phyloP scores from a whole-genome alignment of 2,797 vertebrate genomes.

The Antrozous pallidus region DNA sequence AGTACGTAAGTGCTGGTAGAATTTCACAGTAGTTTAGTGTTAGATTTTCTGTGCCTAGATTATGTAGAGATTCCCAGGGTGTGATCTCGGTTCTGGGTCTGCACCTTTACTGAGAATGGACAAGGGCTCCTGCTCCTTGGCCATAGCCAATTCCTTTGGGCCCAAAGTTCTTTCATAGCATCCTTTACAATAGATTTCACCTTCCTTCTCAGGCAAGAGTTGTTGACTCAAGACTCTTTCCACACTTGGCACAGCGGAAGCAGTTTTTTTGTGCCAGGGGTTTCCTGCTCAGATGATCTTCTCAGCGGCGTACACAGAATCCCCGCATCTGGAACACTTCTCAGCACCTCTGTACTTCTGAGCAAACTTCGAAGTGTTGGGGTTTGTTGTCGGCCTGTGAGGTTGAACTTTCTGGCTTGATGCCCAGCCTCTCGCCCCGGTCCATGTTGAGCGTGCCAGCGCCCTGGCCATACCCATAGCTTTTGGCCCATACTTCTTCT shows the following conservation, averaged over 20 bases:
- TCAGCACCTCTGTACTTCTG: constrained; percentile 94
- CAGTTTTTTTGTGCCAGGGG: constrained; percentile 98
- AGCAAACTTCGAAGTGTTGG: constrained; percentile 93
- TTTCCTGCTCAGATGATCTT: constrained; percentile 96
- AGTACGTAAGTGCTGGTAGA: constrained; percentile 52
- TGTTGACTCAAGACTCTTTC: constrained; percentile 95
- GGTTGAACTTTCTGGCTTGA: constrained; percentile 90
- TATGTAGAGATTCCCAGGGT: constrained; percentile 59
- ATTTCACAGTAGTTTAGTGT: constrained; percentile 83
- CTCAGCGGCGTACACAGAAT: constrained; percentile 94
- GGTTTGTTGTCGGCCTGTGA: constrained; percentile 91
- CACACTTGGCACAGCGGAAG: constrained; percentile 96
- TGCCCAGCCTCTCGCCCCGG: constrained; percentile 93
- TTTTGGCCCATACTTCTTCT: constrained; percentile 96
- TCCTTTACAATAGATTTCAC: constrained; percentile 98
- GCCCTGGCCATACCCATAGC: constrained; percentile 95
- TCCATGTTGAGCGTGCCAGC: constrained; percentile 96
- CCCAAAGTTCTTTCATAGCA: constrained; percentile 98
- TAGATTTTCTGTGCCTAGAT: constrained; percentile 57
- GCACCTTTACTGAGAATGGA: constrained; percentile 89
- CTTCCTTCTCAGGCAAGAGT: constrained; percentile 96
- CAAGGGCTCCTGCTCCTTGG: constrained; percentile 94
- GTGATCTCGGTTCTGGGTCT: neutral
- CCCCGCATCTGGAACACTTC: constrained; percentile 93
- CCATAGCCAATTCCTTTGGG: constrained; percentile 97